phyloP scores from a whole-genome alignment of 2,888 invertebrate species.

The Electrophaes corylata region DNA sequence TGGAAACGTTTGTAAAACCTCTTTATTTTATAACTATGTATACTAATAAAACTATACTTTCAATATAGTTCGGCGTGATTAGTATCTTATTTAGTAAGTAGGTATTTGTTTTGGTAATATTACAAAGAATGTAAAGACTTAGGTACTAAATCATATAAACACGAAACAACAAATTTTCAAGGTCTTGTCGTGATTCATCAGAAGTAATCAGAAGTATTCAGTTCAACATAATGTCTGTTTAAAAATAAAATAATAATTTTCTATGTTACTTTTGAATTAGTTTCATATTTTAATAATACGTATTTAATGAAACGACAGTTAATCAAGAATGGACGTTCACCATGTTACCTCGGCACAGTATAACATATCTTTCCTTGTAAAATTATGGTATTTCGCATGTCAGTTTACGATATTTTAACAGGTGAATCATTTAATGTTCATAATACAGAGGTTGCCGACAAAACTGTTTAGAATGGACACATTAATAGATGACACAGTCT shows the following conservation, averaged over 20 bases:
- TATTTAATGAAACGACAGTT: slow-evolving; percentile 51
- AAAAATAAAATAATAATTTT: not conserved
- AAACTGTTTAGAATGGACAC: slow-evolving; percentile 58
- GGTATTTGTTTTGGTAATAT: too few species aligned
- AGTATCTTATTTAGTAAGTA: too few species aligned
- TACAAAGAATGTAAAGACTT: too few species aligned
- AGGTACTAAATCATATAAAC: too few species aligned
- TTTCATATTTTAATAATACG: slow-evolving; percentile 50
- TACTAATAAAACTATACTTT: too few species aligned
- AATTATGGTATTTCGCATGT: slow-evolving; percentile 52
- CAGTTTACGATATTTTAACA: slow-evolving; percentile 55
- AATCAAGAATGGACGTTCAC: slow-evolving; percentile 25
- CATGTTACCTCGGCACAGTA: slow-evolving; percentile 32
- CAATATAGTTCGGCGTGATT: too few species aligned
- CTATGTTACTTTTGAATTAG: not conserved
- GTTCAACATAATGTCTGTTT: not conserved
- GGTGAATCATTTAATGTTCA: slow-evolving; percentile 48
- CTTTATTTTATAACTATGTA: not conserved
- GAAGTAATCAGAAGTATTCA: too few species aligned
- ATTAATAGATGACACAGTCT: slow-evolving; percentile 55
- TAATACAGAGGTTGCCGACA: slow-evolving; percentile 44
- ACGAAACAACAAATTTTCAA: too few species aligned
- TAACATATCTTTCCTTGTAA: slow-evolving; percentile 44
- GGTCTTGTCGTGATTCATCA: too few species aligned
- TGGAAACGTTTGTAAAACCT: slow-evolving; percentile 1